Conservation (phyloP, 2,113 vertebrate species). For the Oenanthe melanoleuca region DNA sequence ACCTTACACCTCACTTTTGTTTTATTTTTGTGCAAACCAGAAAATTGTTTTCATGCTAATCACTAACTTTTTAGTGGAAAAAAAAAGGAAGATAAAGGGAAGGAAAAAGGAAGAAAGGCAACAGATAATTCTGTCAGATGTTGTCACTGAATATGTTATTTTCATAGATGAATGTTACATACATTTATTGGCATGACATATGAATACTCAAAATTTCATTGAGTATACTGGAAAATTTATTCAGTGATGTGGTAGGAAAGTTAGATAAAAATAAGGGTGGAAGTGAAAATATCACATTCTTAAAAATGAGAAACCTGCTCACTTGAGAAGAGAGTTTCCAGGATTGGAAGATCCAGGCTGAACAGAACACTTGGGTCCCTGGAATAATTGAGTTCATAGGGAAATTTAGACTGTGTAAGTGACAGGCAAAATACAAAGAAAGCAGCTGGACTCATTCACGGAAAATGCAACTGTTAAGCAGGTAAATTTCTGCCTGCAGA, state of each 20-base stretch:
- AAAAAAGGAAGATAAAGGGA: neutral
- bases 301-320: neutral
- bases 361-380: neutral
- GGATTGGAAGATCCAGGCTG: neutral
- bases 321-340: neutral
- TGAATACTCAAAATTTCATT: neutral
- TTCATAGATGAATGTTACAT: neutral
- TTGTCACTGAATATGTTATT: neutral
- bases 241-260: neutral
- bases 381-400: neutral
- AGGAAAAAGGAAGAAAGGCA: neutral
- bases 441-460: neutral
- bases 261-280: neutral
- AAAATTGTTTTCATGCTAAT: neutral
- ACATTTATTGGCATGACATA: neutral
- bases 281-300: neutral
- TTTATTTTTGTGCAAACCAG: neutral
- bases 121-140: neutral
- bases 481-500: neutral
- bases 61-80: neutral
- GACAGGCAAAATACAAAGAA: neutral
- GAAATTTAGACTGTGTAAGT: neutral
- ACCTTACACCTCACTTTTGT: neutral
- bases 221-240: neutral
- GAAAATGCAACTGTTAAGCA: neutral